Evolutionary conservation across 37 sponge, comb jelly and placozoan species (phyloP).

Genomic region (Diacarnus erythraeanus): DNA sequence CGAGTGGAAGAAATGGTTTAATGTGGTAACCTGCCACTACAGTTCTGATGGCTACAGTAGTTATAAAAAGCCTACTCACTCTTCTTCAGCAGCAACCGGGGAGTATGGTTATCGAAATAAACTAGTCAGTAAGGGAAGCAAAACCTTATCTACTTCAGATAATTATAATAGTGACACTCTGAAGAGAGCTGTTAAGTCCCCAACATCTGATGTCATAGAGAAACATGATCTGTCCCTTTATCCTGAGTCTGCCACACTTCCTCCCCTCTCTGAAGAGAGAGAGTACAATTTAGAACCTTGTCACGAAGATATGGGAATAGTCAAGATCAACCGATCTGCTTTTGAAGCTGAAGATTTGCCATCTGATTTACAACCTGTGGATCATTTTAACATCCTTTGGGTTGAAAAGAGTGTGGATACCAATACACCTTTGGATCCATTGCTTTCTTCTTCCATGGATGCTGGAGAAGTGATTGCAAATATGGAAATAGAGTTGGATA

Average conservation of each 20-base stretch:
- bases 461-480: background rate
- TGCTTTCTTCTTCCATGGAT: no score
- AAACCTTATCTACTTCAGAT: no score
- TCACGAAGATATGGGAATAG: background rate
- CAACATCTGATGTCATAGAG: no score
- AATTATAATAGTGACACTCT: no score
- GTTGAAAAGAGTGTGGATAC: background rate
- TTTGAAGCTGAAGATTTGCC: background rate
- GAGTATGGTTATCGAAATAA: no score
- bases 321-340: background rate
- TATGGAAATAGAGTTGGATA: background rate
- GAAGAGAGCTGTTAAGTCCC: no score
- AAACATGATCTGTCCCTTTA: background rate
- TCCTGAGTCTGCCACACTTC: background rate
- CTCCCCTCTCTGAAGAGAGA: background rate
- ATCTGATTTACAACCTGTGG: background rate
- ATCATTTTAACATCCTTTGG: background rate
- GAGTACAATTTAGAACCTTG: background rate
- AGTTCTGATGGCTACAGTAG: no score
- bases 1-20: conserved; percentile 20
- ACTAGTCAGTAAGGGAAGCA: no score
- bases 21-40: background rate
- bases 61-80: no score
- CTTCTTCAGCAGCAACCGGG: no score
- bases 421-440: background rate